Conservation (phyloP, 1,140 invertebrate species). For the Drosophila erecta region DNA sequence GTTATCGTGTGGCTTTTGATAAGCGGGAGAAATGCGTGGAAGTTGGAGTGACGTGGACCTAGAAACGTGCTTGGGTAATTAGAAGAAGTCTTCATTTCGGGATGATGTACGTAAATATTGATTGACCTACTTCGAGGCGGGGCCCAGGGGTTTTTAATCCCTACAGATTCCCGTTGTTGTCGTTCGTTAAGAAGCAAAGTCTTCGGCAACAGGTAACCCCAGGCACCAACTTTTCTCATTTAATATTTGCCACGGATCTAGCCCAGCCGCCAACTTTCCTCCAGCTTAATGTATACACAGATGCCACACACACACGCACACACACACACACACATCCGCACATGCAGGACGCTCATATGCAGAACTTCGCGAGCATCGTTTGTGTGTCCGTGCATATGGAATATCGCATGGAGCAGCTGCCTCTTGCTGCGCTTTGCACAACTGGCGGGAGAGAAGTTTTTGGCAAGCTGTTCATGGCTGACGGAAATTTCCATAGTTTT, state of each 20-base stretch:
- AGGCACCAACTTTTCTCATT: slow-evolving; percentile 26
- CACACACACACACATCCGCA: slow-evolving; percentile 6
- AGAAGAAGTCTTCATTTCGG: too few relatives aligned
- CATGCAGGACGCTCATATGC: neutral
- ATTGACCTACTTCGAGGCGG: neutral
- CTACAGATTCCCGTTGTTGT: neutral
- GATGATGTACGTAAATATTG: too few relatives aligned
- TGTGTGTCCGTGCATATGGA: neutral
- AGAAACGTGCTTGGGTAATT: too few relatives aligned
- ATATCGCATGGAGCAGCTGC: slow-evolving; percentile 9
- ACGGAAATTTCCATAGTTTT: slow-evolving; percentile 48
- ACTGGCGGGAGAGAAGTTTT: slow-evolving; percentile 25
- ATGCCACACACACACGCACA: slow-evolving; percentile 10
- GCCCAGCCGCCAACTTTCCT: slow-evolving; percentile 6
- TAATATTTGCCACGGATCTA: slow-evolving; percentile 30
- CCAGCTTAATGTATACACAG: slow-evolving; percentile 11
- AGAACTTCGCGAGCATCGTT: too few relatives aligned
- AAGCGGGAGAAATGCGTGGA: too few relatives aligned
- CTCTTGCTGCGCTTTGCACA: slow-evolving; percentile 15
- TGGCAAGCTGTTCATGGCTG: slow-evolving; percentile 25
- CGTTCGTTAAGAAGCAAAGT: slow-evolving; percentile 10
- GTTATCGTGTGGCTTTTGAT: neutral
- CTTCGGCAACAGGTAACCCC: slow-evolving; percentile 25
- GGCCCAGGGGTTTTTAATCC: neutral
- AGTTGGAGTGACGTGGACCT: too few relatives aligned